These are phyloP conservation scores for Steatornis caripensis DNA, from an alignment of 2,113 vertebrate genomes.

Conservation along the genomic window DNA sequence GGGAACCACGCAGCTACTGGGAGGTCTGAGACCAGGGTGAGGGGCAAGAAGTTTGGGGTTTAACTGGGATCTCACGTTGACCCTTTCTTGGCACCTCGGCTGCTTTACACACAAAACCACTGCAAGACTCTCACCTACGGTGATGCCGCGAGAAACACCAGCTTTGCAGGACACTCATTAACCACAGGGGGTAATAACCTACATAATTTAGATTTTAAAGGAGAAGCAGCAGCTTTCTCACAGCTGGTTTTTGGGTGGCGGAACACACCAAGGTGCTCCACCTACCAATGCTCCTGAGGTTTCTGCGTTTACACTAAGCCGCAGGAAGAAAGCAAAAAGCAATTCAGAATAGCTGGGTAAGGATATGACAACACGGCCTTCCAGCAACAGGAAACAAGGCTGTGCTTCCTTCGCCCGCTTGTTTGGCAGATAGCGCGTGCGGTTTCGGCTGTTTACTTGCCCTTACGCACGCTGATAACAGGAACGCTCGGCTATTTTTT, in stretches of 20 bases:
- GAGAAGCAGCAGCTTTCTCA: not conserved
- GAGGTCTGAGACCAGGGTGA: not conserved
- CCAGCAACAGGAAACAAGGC: not conserved
- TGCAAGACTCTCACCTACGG: rapidly evolving
- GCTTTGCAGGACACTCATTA: not conserved
- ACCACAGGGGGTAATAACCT: not conserved
- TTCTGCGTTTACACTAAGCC: not conserved
- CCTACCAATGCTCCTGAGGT: rapidly evolving
- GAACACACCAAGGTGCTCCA: not conserved
- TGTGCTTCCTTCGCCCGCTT: not conserved
- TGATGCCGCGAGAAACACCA: rapidly evolving
- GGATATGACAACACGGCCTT: not conserved
- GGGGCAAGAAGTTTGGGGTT: not conserved
- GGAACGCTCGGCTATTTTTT: not conserved
- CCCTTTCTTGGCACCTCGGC: rapidly evolving
- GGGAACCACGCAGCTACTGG: rapidly evolving
- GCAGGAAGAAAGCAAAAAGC: not conserved
- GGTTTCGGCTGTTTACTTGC: not conserved
- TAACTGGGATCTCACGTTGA: rapidly evolving
- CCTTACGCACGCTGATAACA: not conserved
- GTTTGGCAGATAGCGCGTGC: rapidly evolving
- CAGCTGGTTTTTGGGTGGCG: not conserved
- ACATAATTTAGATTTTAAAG: not conserved
- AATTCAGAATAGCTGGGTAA: not conserved
- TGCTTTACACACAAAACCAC: not conserved